Percentiles rank a stretch among this genome's conserved stretches.
Conservation (phyloP, 2,888 invertebrate genomes). For the Agrochola macilenta region DNA sequence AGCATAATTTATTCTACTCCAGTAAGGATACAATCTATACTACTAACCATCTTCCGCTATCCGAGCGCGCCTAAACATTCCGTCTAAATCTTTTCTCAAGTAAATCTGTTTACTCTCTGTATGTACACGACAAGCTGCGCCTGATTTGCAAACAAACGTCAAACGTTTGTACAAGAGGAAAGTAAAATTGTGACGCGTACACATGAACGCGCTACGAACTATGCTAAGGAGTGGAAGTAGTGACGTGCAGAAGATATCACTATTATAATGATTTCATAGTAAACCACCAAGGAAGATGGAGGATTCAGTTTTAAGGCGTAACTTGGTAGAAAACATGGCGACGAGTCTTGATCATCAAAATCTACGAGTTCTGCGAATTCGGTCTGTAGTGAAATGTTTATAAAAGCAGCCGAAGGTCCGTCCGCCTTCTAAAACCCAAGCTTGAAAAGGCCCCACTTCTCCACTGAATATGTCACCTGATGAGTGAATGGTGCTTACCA, state of each 20-base stretch:
- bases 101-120: conserved; percentile 40
- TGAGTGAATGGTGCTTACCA: neutral
- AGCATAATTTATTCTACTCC: neutral
- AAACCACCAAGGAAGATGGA: neutral
- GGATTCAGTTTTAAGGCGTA: neutral
- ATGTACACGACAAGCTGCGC: conserved; percentile 49
- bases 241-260: conserved; percentile 2
- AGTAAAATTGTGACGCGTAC: conserved; percentile 35
- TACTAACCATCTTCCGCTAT: neutral
- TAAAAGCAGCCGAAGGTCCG: neutral
- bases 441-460: neutral
- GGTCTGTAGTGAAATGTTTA: neutral
- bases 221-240: conserved; percentile 4
- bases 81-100: conserved; percentile 41
- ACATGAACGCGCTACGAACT: conserved; percentile 19
- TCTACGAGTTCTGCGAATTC: no score
- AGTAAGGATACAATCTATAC: conserved; percentile 2
- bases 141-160: conserved; percentile 50
- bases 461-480: neutral
- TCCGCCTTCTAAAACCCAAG: neutral
- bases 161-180: conserved; percentile 42
- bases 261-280: neutral
- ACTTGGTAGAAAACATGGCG: neutral
- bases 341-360: neutral
- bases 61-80: conserved; percentile 10